phyloP scores from a whole-genome alignment of 1,140 invertebrate species.

The Leptoteleia sp. region DNA sequence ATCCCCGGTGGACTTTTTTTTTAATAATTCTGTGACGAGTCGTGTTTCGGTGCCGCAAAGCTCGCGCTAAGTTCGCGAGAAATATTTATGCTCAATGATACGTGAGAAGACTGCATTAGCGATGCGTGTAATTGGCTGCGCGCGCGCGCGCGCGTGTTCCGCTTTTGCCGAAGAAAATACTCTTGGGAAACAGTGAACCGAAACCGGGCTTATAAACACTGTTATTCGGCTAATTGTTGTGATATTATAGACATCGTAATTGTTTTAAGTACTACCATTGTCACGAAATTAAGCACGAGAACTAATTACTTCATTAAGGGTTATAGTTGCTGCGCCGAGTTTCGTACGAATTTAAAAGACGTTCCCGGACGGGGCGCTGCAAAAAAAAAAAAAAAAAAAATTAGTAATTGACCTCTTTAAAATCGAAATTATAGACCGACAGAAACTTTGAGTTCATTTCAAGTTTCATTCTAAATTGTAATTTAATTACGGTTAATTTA shows the following conservation, averaged over 20 bases:
- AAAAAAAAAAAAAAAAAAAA: too few species aligned
- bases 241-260: slow-evolving; percentile 54
- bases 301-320: slow-evolving; percentile 53
- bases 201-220: slow-evolving; percentile 55
- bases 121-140: slow-evolving; percentile 55
- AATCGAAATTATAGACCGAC: slow-evolving; percentile 10
- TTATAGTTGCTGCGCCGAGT: slow-evolving; percentile 22
- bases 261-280: slow-evolving; percentile 57
- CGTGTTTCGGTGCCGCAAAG: slow-evolving; percentile 25
- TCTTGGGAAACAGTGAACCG: slow-evolving; percentile 55
- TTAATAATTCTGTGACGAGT: slow-evolving; percentile 32
- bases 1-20: slow-evolving; percentile 22
- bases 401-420: slow-evolving; percentile 17
- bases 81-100: slow-evolving; percentile 53
- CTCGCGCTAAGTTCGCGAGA: slow-evolving; percentile 29
- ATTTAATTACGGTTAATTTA: too few species aligned
- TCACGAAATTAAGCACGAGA: slow-evolving; percentile 51
- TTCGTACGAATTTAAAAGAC: slow-evolving; percentile 22
- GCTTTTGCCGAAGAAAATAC: slow-evolving; percentile 56
- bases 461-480: neutral
- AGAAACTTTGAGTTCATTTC: neutral
- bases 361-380: neutral
- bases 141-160: slow-evolving; percentile 42
- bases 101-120: slow-evolving; percentile 55
- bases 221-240: slow-evolving; percentile 54